These are phyloP conservation scores for Callyntrura guangdongensis DNA, from an alignment of 2,888 invertebrate species.

Conservation along the genomic window DNA sequence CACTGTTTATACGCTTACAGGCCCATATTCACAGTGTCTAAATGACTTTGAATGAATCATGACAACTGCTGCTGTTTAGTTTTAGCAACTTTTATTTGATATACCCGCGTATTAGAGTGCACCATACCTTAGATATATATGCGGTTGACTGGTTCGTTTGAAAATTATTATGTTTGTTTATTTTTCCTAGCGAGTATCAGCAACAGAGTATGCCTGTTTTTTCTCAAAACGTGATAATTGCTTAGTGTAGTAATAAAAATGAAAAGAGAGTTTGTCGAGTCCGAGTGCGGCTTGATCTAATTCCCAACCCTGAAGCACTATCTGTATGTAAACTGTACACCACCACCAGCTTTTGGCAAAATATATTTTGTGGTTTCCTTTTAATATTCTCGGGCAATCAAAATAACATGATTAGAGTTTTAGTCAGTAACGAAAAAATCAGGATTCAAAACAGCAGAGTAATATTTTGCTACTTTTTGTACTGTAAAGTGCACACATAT, in stretches of 20 bases:
- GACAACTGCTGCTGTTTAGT: not conserved
- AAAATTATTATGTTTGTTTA: conserved; percentile 38
- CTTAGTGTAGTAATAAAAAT: not conserved
- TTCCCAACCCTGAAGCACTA: not conserved
- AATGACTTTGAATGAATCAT: conserved; percentile 18
- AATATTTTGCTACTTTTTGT: not conserved
- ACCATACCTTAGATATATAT: not conserved
- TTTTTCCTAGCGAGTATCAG: conserved; percentile 14
- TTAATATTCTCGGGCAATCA: conserved; percentile 26
- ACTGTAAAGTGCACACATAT: not conserved
- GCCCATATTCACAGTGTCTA: not conserved
- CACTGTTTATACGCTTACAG: not conserved
- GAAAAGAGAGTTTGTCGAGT: not conserved
- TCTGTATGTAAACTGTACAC: not conserved
- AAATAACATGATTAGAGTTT: conserved; percentile 13
- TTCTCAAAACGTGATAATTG: conserved; percentile 27
- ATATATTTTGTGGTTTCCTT: conserved; percentile 20
- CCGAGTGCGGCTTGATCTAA: not conserved
- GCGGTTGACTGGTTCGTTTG: conserved; percentile 1
- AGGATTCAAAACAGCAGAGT: too few relatives aligned
- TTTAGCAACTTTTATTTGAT: not conserved
- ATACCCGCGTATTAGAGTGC: too few relatives aligned
- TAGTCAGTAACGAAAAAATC: too few relatives aligned
- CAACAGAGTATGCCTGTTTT: not conserved
- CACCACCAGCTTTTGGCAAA: not conserved